phyloP scores from a whole-genome alignment of 2,797 vertebrate genomes.

The Arnoldichthys spilopterus region DNA sequence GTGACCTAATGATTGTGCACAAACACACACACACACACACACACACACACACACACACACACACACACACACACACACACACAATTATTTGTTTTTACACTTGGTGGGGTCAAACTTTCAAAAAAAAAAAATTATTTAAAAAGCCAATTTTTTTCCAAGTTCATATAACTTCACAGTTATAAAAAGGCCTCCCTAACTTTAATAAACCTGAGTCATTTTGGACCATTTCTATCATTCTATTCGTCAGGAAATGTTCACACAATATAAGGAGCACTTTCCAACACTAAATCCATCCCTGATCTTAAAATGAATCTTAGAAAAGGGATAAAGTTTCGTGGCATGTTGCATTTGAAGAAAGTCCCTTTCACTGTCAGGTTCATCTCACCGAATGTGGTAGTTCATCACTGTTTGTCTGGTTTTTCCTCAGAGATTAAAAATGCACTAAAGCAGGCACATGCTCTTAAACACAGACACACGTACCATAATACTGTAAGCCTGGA shows the following conservation, averaged over 20 bases:
- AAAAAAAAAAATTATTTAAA: too few species aligned
- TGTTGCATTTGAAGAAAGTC: neutral
- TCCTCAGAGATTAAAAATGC: neutral
- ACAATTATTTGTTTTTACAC: too few species aligned
- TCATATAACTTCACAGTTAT: too few species aligned
- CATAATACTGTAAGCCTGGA: neutral
- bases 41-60: too few species aligned
- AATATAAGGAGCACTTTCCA: neutral
- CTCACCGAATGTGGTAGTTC: neutral
- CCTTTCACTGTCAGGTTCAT: neutral
- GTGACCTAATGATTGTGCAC: constrained; percentile 1
- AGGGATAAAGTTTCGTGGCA: neutral
- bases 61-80: neutral
- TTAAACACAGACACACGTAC: neutral
- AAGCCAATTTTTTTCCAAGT: too few species aligned
- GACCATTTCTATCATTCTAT: neutral
- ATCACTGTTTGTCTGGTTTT: too few species aligned
- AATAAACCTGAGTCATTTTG: neutral
- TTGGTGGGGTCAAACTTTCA: too few species aligned
- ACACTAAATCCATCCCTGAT: too few species aligned
- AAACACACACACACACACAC: neutral
- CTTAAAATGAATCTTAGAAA: neutral
- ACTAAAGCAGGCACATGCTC: neutral
- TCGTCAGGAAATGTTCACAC: neutral
- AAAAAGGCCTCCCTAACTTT: too few species aligned